Percentiles rank a stretch among this genome's conserved stretches.
Conservation (phyloP, 2,888 invertebrate genomes). For the Orchestes rusci region DNA sequence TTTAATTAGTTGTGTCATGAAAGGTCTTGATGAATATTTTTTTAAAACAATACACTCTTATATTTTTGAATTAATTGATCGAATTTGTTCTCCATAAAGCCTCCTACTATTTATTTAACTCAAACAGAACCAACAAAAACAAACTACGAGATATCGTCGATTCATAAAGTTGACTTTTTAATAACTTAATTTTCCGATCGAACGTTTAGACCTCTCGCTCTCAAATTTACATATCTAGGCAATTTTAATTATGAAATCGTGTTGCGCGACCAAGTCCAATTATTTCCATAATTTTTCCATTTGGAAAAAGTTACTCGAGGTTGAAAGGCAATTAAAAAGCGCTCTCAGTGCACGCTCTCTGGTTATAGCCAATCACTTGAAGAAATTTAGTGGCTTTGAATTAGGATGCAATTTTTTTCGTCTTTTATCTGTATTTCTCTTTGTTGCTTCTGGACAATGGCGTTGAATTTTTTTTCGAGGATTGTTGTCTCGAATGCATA, state of each 20-base stretch:
- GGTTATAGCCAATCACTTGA: slow-evolving; percentile 14
- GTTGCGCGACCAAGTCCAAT: slow-evolving; percentile 12
- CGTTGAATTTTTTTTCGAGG: too few relatives aligned
- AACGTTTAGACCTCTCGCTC: not conserved
- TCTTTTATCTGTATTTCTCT: not conserved
- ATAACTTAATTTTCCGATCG: not conserved
- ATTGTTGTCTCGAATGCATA: too few relatives aligned
- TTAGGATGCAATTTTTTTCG: slow-evolving; percentile 11
- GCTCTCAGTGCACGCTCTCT: slow-evolving; percentile 4
- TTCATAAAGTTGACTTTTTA: too few relatives aligned
- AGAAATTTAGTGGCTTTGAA: slow-evolving; percentile 11
- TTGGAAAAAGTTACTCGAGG: slow-evolving; percentile 18
- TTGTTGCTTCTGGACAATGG: not conserved
- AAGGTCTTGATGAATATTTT: too few relatives aligned
- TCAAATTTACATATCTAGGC: slow-evolving; percentile 19
- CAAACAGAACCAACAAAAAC: too few relatives aligned
- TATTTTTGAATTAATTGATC: too few relatives aligned
- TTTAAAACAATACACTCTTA: too few relatives aligned
- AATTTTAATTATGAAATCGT: slow-evolving; percentile 21
- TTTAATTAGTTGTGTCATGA: too few relatives aligned
- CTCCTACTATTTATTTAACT: too few relatives aligned
- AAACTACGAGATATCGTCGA: too few relatives aligned
- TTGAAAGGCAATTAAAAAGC: slow-evolving; percentile 19
- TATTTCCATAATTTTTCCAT: slow-evolving; percentile 21
- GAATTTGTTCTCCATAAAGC: too few relatives aligned